A percentile compares a stretch with the other conserved stretches of the same genome.
Conservation (phyloP, 1,140 invertebrate species). For the Drosophila pachea region DNA sequence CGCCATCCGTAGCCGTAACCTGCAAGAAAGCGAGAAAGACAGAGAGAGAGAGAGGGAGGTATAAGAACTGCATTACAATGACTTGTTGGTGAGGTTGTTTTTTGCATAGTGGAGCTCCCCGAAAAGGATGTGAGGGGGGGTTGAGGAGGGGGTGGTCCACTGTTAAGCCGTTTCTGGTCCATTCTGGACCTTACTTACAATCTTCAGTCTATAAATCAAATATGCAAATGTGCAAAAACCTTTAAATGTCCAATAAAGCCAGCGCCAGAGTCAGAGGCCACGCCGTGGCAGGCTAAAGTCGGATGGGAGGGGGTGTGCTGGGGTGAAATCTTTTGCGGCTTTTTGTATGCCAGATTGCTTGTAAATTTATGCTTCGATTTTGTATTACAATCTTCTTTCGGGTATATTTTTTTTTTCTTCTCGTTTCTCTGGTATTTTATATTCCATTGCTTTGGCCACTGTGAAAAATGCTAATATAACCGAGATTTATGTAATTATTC, state of each 20-base stretch:
- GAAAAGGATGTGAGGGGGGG: too few relatives aligned
- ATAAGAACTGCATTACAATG: slow-evolving; percentile 39
- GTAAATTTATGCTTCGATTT: slow-evolving; percentile 76
- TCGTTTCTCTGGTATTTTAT: slow-evolving; percentile 44
- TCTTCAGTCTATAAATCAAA: slow-evolving; percentile 73
- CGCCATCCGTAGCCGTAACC: slow-evolving; percentile 83
- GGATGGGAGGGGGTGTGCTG: slow-evolving; percentile 18
- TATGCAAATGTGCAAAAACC: slow-evolving; percentile 73
- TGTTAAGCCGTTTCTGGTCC: slow-evolving; percentile 38
- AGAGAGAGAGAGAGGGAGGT: slow-evolving; percentile 75
- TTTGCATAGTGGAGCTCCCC: too few relatives aligned
- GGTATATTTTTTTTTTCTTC: slow-evolving; percentile 7
- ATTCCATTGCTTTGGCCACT: slow-evolving; percentile 31
- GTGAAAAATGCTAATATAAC: slow-evolving; percentile 65
- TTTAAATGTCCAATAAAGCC: slow-evolving; percentile 74
- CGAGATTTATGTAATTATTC: slow-evolving; percentile 75
- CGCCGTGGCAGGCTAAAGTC: slow-evolving; percentile 18
- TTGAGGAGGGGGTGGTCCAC: slow-evolving; percentile 1
- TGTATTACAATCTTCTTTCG: slow-evolving; percentile 31
- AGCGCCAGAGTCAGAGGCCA: slow-evolving; percentile 17
- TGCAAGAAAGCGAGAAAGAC: slow-evolving; percentile 74
- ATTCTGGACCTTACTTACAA: slow-evolving; percentile 55
- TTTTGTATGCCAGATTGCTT: slow-evolving; percentile 59
- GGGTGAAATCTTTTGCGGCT: not conserved
- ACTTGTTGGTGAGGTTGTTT: not conserved